A percentile compares a stretch with the other conserved stretches of the same genome.
These are phyloP conservation scores for Hypselothyrea guttata DNA, from an alignment of 2,888 invertebrate species.

Conservation along the genomic window DNA sequence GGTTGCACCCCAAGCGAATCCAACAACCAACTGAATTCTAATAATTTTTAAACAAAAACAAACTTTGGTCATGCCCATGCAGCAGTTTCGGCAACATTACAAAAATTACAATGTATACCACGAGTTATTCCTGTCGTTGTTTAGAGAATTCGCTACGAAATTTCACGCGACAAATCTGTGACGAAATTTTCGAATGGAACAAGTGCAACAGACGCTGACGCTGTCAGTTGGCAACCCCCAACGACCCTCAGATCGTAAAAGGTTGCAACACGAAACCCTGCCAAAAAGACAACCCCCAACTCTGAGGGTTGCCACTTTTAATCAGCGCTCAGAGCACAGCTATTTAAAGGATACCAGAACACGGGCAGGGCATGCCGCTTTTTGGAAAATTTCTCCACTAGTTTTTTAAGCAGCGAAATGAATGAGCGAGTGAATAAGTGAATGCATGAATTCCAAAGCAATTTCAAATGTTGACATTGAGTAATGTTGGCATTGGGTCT, in stretches of 20 bases:
- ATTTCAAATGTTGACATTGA: slow-evolving; percentile 76
- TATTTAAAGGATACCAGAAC: slow-evolving; percentile 56
- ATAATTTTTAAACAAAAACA: slow-evolving; percentile 76
- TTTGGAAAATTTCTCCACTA: slow-evolving; percentile 62
- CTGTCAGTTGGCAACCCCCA: slow-evolving; percentile 41
- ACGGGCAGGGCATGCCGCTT: neutral
- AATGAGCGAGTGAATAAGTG: slow-evolving; percentile 39
- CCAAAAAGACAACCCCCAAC: slow-evolving; percentile 20
- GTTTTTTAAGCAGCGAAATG: slow-evolving; percentile 48
- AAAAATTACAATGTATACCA: slow-evolving; percentile 71
- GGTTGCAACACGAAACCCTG: slow-evolving; percentile 65
- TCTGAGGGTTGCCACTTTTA: slow-evolving; percentile 70
- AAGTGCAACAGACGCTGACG: slow-evolving; percentile 60
- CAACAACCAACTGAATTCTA: slow-evolving; percentile 70
- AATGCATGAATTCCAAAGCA: slow-evolving; percentile 78
- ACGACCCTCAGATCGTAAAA: slow-evolving; percentile 45
- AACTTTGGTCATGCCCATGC: slow-evolving; percentile 55
- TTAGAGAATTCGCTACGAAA: slow-evolving; percentile 77
- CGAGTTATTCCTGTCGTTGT: slow-evolving; percentile 50
- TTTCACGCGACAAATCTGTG: slow-evolving; percentile 80
- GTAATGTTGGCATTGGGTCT: slow-evolving; percentile 64
- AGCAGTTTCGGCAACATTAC: slow-evolving; percentile 65
- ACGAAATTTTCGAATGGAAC: slow-evolving; percentile 70
- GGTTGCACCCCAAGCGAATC: slow-evolving; percentile 2
- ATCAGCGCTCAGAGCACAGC: slow-evolving; percentile 65